Conservation (phyloP, 2,888 invertebrate species). For the Seira musarum region DNA sequence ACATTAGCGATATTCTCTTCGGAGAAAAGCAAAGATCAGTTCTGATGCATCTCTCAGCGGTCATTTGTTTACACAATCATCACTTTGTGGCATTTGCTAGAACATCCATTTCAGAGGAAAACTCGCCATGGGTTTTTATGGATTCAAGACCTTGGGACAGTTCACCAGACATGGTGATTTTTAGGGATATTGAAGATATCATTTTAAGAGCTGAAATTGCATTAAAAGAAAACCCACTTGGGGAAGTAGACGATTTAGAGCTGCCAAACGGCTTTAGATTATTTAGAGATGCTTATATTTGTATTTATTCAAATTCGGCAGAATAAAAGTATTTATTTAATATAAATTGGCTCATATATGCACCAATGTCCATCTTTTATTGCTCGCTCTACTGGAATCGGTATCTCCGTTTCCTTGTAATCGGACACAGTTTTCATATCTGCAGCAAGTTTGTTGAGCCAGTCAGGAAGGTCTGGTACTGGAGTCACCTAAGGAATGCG, state of each 20-base stretch:
- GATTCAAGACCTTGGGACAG: constrained; percentile 24
- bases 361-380: constrained; percentile 24
- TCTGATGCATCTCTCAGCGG: not conserved
- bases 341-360: constrained; percentile 30
- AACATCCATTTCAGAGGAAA: not conserved
- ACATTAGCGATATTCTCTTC: not conserved
- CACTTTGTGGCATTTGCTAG: constrained; percentile 15
- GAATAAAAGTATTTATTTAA: constrained; percentile 8
- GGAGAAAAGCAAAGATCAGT: not conserved
- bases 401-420: not conserved
- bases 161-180: not conserved
- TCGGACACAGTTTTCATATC: not conserved
- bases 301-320: not conserved
- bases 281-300: not conserved
- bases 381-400: not conserved
- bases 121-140: constrained; percentile 7
- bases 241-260: not conserved
- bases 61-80: not conserved
- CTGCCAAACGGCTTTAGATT: not conserved
- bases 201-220: not conserved
- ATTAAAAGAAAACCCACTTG: not conserved
- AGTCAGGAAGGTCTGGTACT: not conserved
- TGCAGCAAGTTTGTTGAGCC: not conserved
- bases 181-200: not conserved
- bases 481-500: not conserved